Evolutionary conservation across 2,888 invertebrate species (phyloP), one percentile per base, ranked within the genome.

Genomic region (Diaphora mendica): DNA sequence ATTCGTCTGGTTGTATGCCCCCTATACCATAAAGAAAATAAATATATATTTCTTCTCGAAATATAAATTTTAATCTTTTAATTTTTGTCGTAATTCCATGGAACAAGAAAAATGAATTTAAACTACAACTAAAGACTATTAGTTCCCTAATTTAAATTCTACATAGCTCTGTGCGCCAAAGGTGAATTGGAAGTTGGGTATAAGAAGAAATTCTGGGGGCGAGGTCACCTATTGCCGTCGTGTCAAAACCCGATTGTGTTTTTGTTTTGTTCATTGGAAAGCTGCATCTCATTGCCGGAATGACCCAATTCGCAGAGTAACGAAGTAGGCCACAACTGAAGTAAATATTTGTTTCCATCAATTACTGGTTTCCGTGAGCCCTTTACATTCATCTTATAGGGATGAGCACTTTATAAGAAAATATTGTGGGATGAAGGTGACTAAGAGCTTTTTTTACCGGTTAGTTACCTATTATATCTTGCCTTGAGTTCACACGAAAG

Each of bases 281-380:
- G 80, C 76, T 90, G 91, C 90, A 90, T 90, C 86, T 89, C 86
- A 89, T 88, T 89, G 86, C 81, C 85, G 79, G 84, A 82, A 84
- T 88, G 91, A 91, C 92, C 91, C 79, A 89, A 88, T 91, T 91
- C 88, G 77, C 75, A 74, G 70, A 68, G 64, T 76, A 73, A 66
- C 74, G 75, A 91, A 91, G 77, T 91, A 86, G 91, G 89, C 82
- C 90, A 83, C 84, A 80, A 84, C 84, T 84, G 81, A 82, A 44
- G 66, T 70, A 73, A 62, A 71, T 70, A 74, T 74, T 73, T 71
- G 62, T 67, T 70, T 30, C 23, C 11, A 48, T 51, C 39, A n/a
- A 51, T 35, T 30, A 68, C n/a, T 39, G 48, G 15, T 64, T 70
- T 55, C 15, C 42, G 23, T 8, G n/a, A 33, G 42, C n/a, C 30